Percentiles rank a stretch among this genome's conserved stretches.
These are phyloP conservation scores for Hipposideros armiger DNA, from an alignment of 2,113 vertebrate genomes.

Conservation along the genomic window DNA sequence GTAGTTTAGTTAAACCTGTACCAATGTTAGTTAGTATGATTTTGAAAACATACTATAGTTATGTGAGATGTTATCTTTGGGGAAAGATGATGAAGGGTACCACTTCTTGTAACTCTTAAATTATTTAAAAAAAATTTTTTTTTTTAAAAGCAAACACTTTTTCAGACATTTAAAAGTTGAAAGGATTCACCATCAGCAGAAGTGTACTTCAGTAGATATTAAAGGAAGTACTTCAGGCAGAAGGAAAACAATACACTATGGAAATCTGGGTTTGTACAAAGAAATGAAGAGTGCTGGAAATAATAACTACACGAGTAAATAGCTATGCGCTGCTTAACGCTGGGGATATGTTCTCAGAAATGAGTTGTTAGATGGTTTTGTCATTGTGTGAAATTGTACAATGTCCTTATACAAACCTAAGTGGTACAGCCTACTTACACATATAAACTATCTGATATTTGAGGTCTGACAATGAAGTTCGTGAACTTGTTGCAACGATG, in stretches of 20 bases:
- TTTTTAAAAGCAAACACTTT: not conserved
- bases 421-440: not conserved
- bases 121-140: not conserved
- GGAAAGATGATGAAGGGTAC: not conserved
- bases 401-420: not conserved
- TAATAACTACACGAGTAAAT: not conserved
- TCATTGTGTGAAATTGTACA: not conserved
- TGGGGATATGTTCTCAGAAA: not conserved
- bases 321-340: no score
- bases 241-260: not conserved
- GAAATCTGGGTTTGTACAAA: not conserved
- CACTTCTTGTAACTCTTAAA: not conserved
- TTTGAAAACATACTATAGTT: conserved; percentile 29
- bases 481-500: no score
- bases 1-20: not conserved
- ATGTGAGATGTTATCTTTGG: not conserved
- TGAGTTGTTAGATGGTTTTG: not conserved
- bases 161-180: not conserved
- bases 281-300: not conserved
- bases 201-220: not conserved
- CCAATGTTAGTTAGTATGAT: not conserved
- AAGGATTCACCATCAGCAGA: not conserved
- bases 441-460: not conserved
- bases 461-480: no score
- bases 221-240: not conserved